Conservation (phyloP, 2,113 vertebrate species). For the Sapajus apella region DNA sequence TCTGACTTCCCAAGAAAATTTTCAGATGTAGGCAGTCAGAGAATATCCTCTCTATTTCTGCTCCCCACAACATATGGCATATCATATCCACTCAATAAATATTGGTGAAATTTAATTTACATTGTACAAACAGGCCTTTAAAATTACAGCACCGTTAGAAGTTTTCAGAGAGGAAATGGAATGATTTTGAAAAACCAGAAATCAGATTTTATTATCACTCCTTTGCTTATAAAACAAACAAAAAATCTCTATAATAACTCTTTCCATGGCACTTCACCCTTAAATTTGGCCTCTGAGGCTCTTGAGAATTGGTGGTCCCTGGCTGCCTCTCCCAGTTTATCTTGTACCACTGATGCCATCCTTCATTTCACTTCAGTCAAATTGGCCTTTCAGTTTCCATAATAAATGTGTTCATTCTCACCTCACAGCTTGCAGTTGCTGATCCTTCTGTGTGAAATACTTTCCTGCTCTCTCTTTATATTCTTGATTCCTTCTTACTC, state of each 20-base stretch:
- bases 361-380: background rate
- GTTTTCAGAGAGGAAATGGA: background rate
- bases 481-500: background rate
- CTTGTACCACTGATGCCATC: background rate
- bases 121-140: background rate
- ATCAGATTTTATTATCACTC: slow-evolving; percentile 2
- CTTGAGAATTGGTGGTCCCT: background rate
- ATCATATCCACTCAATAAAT: background rate
- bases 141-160: background rate
- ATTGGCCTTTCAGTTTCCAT: background rate
- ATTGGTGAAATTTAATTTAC: background rate
- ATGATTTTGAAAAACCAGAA: background rate
- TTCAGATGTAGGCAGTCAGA: background rate
- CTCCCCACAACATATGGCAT: background rate
- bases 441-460: background rate
- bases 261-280: background rate
- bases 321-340: background rate
- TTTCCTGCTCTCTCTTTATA: background rate
- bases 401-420: background rate
- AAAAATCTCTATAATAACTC: background rate
- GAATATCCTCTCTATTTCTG: background rate
- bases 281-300: background rate
- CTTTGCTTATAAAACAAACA: background rate
- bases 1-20: background rate
- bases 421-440: background rate